Base-by-base conservation (phyloP, 2,113 vertebrate species). In the Phyllopteryx taeniolatus region DNA sequence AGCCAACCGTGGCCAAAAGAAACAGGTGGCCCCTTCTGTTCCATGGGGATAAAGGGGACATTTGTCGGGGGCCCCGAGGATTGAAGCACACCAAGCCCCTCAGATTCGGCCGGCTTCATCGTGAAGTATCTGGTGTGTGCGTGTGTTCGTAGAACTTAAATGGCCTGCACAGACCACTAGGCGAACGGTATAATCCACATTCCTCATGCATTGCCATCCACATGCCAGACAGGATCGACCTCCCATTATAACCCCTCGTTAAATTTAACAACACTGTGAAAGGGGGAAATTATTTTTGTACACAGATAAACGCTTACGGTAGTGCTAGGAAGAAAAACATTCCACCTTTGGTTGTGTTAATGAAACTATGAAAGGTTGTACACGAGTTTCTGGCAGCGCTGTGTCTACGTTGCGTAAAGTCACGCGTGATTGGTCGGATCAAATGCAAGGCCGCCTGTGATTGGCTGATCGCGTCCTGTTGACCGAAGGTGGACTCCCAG, bases 21-120 rank as follows among this genome's bases (percentile, higher is more conserved):
- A 93, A 93, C 92, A 93, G 92, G 92, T 92, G 92, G 91, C 79
- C 79, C 84, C 90, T 89, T 88, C 85, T 89, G 90, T 79, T 76
- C 73, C 59, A 47, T 46, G 49, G 70, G 83, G 81, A 91, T 92
- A 90, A 89, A 91, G 73, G 87, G 76, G 85, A 82, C 89, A 91
- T 91, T 92, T 93, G 90, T 91, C 73, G 67, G 44, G 47, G 72
- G 61, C 74, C 80, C 74, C 74, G 77, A 79, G 76, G 87, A 86
- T 80, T 75, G 39, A 54, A 72, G 74, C 79, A 66, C 79, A 27
- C 15, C 46, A n/a, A 67, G 64, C 59, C 71, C 68, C 43, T 47
- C 44, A 66, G 62, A 64, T 46, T 66, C 43, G 31, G 44, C n/a
- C 59, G 20, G 42, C 20, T 49, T 17, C 67, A 39, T 19, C 1